Percentiles rank a stretch among this genome's conserved stretches.
Evolutionary conservation across 2,113 vertebrate genomes (phyloP).

Genomic region (Etheostoma cragini): DNA sequence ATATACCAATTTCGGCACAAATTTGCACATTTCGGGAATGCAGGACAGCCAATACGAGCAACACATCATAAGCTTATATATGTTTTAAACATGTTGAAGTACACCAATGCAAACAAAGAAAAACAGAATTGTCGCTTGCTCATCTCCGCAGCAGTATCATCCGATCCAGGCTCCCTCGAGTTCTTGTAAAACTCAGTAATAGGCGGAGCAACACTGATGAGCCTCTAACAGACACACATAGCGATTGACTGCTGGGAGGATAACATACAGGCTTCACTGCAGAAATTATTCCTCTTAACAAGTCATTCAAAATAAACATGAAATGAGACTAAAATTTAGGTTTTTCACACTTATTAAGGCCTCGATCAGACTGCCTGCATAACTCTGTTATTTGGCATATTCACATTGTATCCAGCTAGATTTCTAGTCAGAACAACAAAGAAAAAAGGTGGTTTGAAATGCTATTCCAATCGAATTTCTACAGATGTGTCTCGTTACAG

Average conservation of each 20-base stretch:
- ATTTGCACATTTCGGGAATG: too few relatives aligned
- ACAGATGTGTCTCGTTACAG: too few relatives aligned
- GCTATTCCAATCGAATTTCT: too few relatives aligned
- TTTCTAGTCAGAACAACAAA: too few relatives aligned
- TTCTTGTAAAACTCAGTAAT: slow-evolving; percentile 13
- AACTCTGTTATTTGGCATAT: too few relatives aligned
- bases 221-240: slow-evolving; percentile 1
- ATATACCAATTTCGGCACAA: neutral
- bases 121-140: neutral
- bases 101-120: neutral
- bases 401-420: too few relatives aligned
- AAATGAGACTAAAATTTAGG: neutral
- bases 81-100: neutral
- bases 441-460: too few relatives aligned
- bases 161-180: slow-evolving; percentile 19
- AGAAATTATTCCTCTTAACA: neutral
- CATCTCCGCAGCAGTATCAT: slow-evolving; percentile 3
- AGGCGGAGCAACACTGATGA: slow-evolving; percentile 30
- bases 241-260: neutral
- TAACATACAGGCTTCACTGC: neutral
- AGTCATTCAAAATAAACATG: neutral
- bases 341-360: too few relatives aligned
- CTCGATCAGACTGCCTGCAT: too few relatives aligned
- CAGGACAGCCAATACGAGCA: neutral
- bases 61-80: neutral